Evolutionary conservation across 2,888 invertebrate species (phyloP).

Genomic region (Lysandra bellargus): DNA sequence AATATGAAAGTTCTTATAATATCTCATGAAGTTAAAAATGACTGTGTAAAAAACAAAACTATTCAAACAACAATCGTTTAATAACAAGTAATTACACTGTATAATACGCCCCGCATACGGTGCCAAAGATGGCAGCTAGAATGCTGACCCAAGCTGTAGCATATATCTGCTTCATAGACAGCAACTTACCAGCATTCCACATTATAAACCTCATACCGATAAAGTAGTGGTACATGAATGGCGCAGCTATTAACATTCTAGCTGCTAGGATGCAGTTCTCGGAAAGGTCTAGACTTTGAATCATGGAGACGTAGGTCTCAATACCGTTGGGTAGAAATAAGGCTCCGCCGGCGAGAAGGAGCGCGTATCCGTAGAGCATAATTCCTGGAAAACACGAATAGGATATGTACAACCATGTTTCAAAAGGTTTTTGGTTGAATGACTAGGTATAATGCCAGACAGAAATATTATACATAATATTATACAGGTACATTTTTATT

Average conservation of each 20-base stretch:
- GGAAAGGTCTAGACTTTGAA: conserved; percentile 61
- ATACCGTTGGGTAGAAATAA: conserved; percentile 62
- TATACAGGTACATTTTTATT: no score
- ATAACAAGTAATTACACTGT: background rate
- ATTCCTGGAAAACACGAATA: conserved; percentile 51
- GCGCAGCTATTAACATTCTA: conserved; percentile 55
- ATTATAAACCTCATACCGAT: conserved; percentile 60
- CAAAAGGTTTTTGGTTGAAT: no score
- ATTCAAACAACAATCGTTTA: background rate
- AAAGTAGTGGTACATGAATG: conserved; percentile 62
- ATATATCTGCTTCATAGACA: conserved; percentile 51
- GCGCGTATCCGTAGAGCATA: conserved; percentile 50
- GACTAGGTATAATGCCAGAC: no score
- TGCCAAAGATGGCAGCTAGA: conserved; percentile 41
- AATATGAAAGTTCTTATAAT: background rate
- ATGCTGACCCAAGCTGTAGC: conserved; percentile 48
- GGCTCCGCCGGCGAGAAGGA: conserved; percentile 52
- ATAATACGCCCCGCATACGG: conserved; percentile 51
- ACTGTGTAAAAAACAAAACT: background rate
- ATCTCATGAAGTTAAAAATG: background rate
- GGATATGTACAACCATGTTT: background rate
- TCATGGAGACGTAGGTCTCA: conserved; percentile 59
- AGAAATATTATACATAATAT: no score
- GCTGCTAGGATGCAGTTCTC: conserved; percentile 45
- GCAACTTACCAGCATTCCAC: conserved; percentile 54